Evolutionary conservation across 2,797 vertebrate genomes (phyloP), one percentile per base, ranked within the genome.

Genomic region (Onychomys leucogaster): DNA sequence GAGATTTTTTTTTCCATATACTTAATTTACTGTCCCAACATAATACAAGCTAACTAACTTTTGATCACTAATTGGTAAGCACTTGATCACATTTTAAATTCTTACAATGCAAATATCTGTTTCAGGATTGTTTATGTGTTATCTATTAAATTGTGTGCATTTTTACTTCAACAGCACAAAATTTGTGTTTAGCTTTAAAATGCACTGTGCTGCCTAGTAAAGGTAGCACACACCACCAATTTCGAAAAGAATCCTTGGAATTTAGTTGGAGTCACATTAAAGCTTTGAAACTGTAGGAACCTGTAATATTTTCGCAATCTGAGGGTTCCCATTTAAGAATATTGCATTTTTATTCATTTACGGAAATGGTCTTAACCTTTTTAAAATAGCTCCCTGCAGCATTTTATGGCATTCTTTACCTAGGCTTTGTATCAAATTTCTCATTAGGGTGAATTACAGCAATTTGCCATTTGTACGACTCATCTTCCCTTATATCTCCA

Each of bases 181-280:
- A 89, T 67, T 43, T 89, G 88, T 65, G 69, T 92, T 95, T 89
- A 84, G 52, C 57, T 93, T 92, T 96, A 94, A 93, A 84, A 88
- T 71, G 29, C 4, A 77, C 49, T 90, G 86, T 90, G 32, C 2
- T 80, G 29, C 52, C 63, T 71, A 55, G 7, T 84, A 80, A 93
- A 91, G 23, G 21, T 29, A 82, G 59, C 21, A 90, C 11, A 77
- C n/a, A 94, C 61, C 75, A 83, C 23, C 41, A 52, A 32, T 86
- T 91, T 84, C 7, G 12, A 94, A 93, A 92, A 63, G 57, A 61
- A 55, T 61, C 34, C 8, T 85, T 95, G 59, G 29, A 90, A 88
- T 87, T 94, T 95, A 84, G 89, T 73, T 71, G 82, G 43, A 85
- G 91, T 89, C 23, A 46, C 14, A 89, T 95, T 85, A 94, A 88